Percentiles rank a stretch among this genome's conserved stretches.
phyloP scores from a whole-genome alignment of 2,113 vertebrate species.

The Trochalopteron elliotii region DNA sequence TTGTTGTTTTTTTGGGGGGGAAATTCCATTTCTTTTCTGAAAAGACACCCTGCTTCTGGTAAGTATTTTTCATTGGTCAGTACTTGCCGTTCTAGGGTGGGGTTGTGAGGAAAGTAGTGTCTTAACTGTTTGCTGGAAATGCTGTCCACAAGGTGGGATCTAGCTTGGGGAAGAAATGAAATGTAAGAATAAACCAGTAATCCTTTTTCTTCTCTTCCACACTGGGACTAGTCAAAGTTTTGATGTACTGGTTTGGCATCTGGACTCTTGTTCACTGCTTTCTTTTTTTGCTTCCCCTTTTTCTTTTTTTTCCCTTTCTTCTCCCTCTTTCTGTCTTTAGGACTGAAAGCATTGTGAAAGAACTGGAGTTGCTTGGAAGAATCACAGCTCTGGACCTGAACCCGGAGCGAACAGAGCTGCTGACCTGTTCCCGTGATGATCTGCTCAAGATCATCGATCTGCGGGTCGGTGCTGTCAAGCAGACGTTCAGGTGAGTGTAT shows the following conservation, averaged over 20 bases:
- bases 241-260: neutral
- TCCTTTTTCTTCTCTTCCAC: neutral
- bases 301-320: no score
- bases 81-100: neutral
- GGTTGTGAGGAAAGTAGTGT: neutral
- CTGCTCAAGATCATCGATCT: slow-evolving; percentile 92
- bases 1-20: neutral
- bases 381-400: slow-evolving; percentile 95
- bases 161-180: neutral
- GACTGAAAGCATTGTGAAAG: slow-evolving; percentile 88
- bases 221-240: neutral
- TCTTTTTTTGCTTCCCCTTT: neutral
- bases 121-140: neutral
- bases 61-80: neutral
- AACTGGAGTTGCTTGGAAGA: slow-evolving; percentile 89
- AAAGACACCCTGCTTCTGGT: neutral
- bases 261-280: neutral
- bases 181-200: neutral
- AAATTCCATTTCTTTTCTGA: neutral
- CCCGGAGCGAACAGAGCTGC: slow-evolving; percentile 90
- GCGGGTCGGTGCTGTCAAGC: slow-evolving; percentile 78
- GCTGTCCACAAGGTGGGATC: neutral
- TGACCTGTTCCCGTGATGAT: slow-evolving; percentile 94
- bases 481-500: slow-evolving; percentile 85
- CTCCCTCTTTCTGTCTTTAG: slow-evolving; percentile 44